Evolutionary conservation across 1,140 invertebrate species (phyloP), one percentile per base, ranked within the genome.

Genomic region (Cardiocondyla obscurior): DNA sequence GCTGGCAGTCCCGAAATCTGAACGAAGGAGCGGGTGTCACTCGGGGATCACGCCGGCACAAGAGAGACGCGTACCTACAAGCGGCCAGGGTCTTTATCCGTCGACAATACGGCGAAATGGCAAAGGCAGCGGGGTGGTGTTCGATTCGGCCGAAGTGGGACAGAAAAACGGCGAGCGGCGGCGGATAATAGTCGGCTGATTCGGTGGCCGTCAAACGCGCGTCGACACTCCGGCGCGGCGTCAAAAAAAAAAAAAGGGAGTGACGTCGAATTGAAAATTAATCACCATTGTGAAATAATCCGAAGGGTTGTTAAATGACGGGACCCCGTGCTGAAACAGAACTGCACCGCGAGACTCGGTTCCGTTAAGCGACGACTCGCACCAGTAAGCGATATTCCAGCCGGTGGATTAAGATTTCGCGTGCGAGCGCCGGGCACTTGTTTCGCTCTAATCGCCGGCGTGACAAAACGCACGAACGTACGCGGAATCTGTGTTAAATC

Each of bases 251-350:
- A 74, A 49, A 55, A 33, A 25, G 19, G 19, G 19, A 19, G 36
- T 6, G n/a, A 36, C 62, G 42, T 81, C 70, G 36, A n/a, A 77
- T 87, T 57, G 76, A 82, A 85, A 87, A 85, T 82, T 82, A 87
- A 87, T 87, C 73, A 53, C 57, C 51, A 81, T 87, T 87, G 86
- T 82, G 1, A 10, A 25, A 36, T 7, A 39, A 53, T 30, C n/a
- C 16, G n/a, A 19, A 14, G 42, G 14, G 7, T 39, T 81, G 58
- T 55, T 81, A 72, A 72, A 36, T 28, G 67, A 46, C 7, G 16
- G 67, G 36, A 44, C 46, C 3, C 3, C 39, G 7, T 67, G 28
- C 16, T n/a, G 6, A 53, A 53, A 46, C n/a, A n/a, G n/a, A 46
- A 16, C 44, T 46, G n/a, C 44, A n/a, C 2, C 19, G 33, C 19